Percentiles rank a stretch among this genome's conserved stretches.
Evolutionary conservation across 2,888 invertebrate species (phyloP).

Genomic region (Drosophila robusta): DNA sequence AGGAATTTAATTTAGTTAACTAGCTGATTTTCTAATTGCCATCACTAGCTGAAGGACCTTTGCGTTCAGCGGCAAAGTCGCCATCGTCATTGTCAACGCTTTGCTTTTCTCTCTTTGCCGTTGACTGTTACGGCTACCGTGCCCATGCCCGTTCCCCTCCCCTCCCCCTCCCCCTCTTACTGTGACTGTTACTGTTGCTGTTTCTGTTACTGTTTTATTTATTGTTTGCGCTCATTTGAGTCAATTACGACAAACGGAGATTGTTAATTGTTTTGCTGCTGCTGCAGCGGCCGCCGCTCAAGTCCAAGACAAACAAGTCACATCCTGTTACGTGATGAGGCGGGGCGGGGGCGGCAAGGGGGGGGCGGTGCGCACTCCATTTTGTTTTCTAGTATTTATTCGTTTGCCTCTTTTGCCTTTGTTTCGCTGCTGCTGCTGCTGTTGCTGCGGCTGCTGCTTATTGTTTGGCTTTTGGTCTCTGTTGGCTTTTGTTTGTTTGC

Average conservation of each 20-base stretch:
- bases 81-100: conserved; percentile 49
- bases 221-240: conserved; percentile 82
- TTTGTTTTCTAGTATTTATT: conserved; percentile 67
- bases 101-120: conserved; percentile 52
- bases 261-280: conserved; percentile 82
- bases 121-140: conserved; percentile 21
- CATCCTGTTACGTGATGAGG: conserved; percentile 44
- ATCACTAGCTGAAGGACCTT: conserved; percentile 35
- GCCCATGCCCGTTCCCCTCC: conserved; percentile 7
- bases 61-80: conserved; percentile 23
- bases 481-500: conserved; percentile 70
- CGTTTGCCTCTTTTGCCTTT: conserved; percentile 50
- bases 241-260: conserved; percentile 81
- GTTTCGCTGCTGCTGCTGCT: conserved; percentile 31
- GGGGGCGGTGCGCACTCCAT: conserved; percentile 34
- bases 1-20: background rate
- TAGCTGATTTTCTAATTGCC: background rate
- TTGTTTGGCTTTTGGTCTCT: conserved; percentile 67
- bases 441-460: conserved; percentile 45
- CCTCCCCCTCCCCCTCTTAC: background rate
- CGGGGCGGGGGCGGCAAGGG: conserved; percentile 1
- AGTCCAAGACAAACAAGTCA: conserved; percentile 71
- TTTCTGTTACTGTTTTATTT: conserved; percentile 72
- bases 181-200: conserved; percentile 18
- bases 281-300: conserved; percentile 42